A percentile compares a stretch with the other conserved stretches of the same genome.
Evolutionary conservation across 1,140 invertebrate species (phyloP).

Genomic region (Drosophila melanica): DNA sequence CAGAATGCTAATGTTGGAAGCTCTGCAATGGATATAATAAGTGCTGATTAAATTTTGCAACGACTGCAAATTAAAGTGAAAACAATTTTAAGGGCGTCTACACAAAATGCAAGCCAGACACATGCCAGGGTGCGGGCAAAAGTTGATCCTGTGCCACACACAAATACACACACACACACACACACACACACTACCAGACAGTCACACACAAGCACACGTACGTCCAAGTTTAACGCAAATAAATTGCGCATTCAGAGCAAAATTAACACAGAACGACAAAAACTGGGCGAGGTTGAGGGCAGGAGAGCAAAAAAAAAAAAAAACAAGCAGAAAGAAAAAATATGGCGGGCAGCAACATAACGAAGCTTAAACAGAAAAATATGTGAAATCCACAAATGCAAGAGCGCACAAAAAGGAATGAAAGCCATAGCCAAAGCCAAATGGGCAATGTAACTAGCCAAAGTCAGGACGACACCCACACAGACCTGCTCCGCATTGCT

Average conservation of each 20-base stretch:
- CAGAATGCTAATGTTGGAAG: conserved; percentile 9
- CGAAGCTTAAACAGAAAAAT: conserved; percentile 70
- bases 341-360: conserved; percentile 55
- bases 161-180: conserved; percentile 27
- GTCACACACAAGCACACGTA: conserved; percentile 33
- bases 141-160: conserved; percentile 63
- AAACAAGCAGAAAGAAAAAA: conserved; percentile 9
- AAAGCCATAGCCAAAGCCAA: conserved; percentile 42
- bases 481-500: conserved; percentile 11
- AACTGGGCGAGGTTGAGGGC: conserved; percentile 16
- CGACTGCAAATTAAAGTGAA: conserved; percentile 76
- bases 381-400: conserved; percentile 52
- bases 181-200: conserved; percentile 15
- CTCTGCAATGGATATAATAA: conserved; percentile 17
- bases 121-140: conserved; percentile 55
- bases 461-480: conserved; percentile 3
- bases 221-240: conserved; percentile 76
- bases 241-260: conserved; percentile 79
- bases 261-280: conserved; percentile 66
- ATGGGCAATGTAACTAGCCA: conserved; percentile 36
- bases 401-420: conserved; percentile 25
- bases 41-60: conserved; percentile 76
- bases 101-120: conserved; percentile 47
- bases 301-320: conserved; percentile 21
- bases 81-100: conserved; percentile 59